Conservation (phyloP, 2,888 invertebrate species). For the Gryllus longicercus region DNA sequence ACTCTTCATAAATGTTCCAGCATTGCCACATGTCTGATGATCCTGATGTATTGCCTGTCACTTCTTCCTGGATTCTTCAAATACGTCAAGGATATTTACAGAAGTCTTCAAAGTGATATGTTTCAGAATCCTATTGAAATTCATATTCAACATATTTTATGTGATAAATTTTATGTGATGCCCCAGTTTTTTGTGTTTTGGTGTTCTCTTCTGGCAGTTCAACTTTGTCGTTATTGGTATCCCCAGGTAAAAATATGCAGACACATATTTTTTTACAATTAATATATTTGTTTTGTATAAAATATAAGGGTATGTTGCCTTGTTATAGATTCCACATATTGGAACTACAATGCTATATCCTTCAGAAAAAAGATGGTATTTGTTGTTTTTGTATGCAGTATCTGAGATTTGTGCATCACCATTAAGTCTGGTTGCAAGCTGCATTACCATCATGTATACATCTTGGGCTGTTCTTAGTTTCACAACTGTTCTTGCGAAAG, state of each 20-base stretch:
- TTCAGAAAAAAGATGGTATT: constrained; percentile 44
- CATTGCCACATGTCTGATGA: constrained; percentile 46
- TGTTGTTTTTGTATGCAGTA: constrained; percentile 45
- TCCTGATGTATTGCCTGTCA: constrained; percentile 47
- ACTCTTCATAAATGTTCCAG: constrained; percentile 49
- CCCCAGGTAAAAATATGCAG: constrained; percentile 24
- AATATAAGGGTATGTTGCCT: neutral
- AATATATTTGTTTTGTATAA: neutral
- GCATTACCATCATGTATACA: constrained; percentile 51
- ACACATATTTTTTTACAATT: neutral
- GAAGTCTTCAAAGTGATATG: constrained; percentile 40
- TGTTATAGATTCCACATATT: neutral
- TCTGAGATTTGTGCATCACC: constrained; percentile 51
- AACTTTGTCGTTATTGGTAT: constrained; percentile 43
- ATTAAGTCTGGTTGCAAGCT: constrained; percentile 50
- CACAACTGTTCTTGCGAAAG: constrained; percentile 48
- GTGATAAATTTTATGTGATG: constrained; percentile 49
- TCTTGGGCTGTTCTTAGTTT: constrained; percentile 47
- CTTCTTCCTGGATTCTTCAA: constrained; percentile 45
- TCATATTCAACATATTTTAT: constrained; percentile 45
- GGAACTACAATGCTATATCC: neutral
- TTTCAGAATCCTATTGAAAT: constrained; percentile 41
- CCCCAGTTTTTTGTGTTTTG: constrained; percentile 52
- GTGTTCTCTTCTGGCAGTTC: constrained; percentile 48
- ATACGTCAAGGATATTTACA: constrained; percentile 42